Evolutionary conservation across 2,113 vertebrate species (phyloP).

Genomic region (Danio rerio): DNA sequence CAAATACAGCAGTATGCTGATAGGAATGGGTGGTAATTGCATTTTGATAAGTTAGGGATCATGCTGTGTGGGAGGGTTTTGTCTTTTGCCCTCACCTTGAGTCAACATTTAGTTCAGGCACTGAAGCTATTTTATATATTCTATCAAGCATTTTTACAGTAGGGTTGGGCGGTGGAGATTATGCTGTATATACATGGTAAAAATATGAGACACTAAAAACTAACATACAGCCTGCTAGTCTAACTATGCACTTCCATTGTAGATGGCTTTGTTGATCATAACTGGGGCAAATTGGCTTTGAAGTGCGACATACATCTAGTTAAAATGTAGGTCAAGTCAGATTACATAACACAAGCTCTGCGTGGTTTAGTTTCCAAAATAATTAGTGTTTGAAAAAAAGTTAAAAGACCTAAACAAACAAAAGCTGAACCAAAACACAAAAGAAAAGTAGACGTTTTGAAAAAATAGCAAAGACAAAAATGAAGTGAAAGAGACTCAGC

Average conservation of each 20-base stretch:
- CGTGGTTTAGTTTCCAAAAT: not conserved
- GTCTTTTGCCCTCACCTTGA: not conserved
- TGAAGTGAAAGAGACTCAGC: not conserved
- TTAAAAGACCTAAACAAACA: too few relatives aligned
- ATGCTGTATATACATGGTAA: not conserved
- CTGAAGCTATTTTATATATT: not conserved
- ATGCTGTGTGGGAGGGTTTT: not conserved
- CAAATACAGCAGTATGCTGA: constrained; percentile 33
- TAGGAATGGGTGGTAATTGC: constrained; percentile 15
- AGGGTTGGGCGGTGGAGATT: not conserved
- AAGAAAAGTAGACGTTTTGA: not conserved
- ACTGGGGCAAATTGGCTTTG: not conserved
- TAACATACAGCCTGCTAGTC: too few relatives aligned
- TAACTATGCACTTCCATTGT: not conserved
- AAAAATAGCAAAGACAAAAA: not conserved
- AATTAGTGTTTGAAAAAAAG: too few relatives aligned
- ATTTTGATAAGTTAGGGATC: constrained; percentile 28
- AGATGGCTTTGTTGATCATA: not conserved
- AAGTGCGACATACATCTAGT: not conserved
- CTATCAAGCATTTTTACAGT: not conserved
- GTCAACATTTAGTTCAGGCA: not conserved
- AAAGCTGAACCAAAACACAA: too few relatives aligned
- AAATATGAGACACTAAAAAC: not conserved
- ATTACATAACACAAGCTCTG: too few relatives aligned
- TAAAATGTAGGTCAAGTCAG: not conserved